Evolutionary conservation across 2,888 invertebrate genomes (phyloP).

Genomic region (Tillus elongatus): DNA sequence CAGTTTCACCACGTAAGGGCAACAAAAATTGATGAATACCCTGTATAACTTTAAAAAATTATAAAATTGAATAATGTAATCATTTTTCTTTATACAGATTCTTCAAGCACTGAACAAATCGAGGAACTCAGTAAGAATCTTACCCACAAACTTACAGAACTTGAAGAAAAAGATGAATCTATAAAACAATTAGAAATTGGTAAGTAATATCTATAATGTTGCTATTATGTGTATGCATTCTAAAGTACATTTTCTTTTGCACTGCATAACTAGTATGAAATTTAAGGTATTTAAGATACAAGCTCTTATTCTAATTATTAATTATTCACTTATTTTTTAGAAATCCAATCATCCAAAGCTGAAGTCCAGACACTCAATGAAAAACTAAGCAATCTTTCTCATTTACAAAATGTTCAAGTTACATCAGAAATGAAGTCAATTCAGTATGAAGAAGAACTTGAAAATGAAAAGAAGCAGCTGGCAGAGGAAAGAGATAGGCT

Average conservation of each 20-base stretch:
- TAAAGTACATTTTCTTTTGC: too few relatives aligned
- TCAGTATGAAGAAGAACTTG: slow-evolving; percentile 62
- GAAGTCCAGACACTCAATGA: slow-evolving; percentile 54
- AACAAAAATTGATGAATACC: too few relatives aligned
- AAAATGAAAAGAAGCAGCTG: slow-evolving; percentile 45
- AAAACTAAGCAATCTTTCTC: slow-evolving; percentile 51
- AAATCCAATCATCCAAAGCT: slow-evolving; percentile 50
- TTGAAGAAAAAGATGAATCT: slow-evolving; percentile 30
- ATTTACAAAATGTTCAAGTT: slow-evolving; percentile 60
- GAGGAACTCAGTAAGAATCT: slow-evolving; percentile 28
- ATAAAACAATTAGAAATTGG: slow-evolving; percentile 30
- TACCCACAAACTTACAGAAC: slow-evolving; percentile 24
- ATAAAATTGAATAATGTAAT: too few relatives aligned
- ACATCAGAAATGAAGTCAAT: slow-evolving; percentile 68
- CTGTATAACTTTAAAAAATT: too few relatives aligned
- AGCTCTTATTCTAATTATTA: too few relatives aligned
- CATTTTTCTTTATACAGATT: slow-evolving; percentile 24
- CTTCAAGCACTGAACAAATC: too few relatives aligned
- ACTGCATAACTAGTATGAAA: too few relatives aligned
- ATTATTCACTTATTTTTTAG: too few relatives aligned
- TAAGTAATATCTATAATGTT: slow-evolving; percentile 25
- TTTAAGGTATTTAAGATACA: too few relatives aligned
- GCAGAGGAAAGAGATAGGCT: slow-evolving; percentile 45
- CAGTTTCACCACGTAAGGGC: too few relatives aligned
- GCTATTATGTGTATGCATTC: too few relatives aligned